Evolutionary conservation across 2,888 invertebrate species (phyloP).

Genomic region (Phalera bucephala): DNA sequence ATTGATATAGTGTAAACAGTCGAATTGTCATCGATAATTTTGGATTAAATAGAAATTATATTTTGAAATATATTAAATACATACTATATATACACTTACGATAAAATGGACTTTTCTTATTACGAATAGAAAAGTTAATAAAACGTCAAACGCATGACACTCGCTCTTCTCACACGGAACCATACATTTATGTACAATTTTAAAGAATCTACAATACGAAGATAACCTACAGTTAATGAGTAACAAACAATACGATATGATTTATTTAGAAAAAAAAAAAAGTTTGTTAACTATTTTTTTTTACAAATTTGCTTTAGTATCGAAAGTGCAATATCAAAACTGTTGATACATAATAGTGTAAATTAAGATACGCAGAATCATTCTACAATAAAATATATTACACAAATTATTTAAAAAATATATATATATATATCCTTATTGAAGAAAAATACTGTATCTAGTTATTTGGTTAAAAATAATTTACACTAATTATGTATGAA

Average conservation of each 20-base stretch:
- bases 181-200: constrained; percentile 32
- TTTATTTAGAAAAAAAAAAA: constrained; percentile 6
- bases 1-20: constrained; percentile 28
- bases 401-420: too few relatives aligned
- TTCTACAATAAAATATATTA: too few relatives aligned
- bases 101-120: constrained; percentile 27
- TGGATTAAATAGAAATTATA: constrained; percentile 6
- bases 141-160: constrained; percentile 26
- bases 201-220: constrained; percentile 27
- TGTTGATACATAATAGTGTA: constrained; percentile 12
- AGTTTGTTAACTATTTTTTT: background rate
- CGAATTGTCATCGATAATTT: constrained; percentile 10
- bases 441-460: too few relatives aligned
- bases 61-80: constrained; percentile 11
- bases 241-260: constrained; percentile 25
- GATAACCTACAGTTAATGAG: constrained; percentile 27
- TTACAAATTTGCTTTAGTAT: background rate
- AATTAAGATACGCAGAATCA: background rate
- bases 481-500: constrained; percentile 13
- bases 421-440: too few relatives aligned
- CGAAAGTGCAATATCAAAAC: constrained; percentile 27
- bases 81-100: constrained; percentile 29
- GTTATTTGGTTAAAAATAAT: too few relatives aligned
- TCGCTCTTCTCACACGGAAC: constrained; percentile 23
- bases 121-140: constrained; percentile 34